Percentiles rank a stretch among this genome's conserved stretches.
Conservation (phyloP, 2,888 invertebrate genomes). For the Drosophila tripunctata region DNA sequence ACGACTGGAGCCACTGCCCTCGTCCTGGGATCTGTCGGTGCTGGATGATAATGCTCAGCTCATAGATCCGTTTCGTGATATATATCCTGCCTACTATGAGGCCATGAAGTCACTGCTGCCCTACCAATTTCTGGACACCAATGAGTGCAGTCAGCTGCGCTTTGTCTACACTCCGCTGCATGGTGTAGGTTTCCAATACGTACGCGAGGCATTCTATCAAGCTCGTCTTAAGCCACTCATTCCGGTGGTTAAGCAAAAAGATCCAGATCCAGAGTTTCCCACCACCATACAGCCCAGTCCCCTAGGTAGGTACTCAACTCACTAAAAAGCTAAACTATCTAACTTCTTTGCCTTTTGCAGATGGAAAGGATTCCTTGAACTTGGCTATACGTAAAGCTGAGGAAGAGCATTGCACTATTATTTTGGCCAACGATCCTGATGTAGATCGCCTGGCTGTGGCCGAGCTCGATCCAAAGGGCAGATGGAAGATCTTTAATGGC, state of each 20-base stretch:
- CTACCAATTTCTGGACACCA: slow-evolving; percentile 85
- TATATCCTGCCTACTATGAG: slow-evolving; percentile 88
- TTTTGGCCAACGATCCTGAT: slow-evolving; percentile 99
- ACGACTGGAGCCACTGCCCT: slow-evolving; percentile 91
- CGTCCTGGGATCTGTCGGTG: slow-evolving; percentile 91
- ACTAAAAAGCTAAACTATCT: background rate
- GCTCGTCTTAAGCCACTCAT: slow-evolving; percentile 88
- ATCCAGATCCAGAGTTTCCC: slow-evolving; percentile 98
- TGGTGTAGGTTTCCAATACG: slow-evolving; percentile 95
- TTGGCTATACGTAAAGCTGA: slow-evolving; percentile 92
- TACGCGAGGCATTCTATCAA: slow-evolving; percentile 90
- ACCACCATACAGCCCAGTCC: slow-evolving; percentile 93
- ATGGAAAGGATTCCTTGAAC: slow-evolving; percentile 91
- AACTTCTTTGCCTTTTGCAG: slow-evolving; percentile 81
- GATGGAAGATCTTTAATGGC: slow-evolving; percentile 89
- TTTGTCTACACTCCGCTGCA: slow-evolving; percentile 99
- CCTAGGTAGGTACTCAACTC: slow-evolving; percentile 85
- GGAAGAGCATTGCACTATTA: slow-evolving; percentile 88
- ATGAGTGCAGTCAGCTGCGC: slow-evolving; percentile 87
- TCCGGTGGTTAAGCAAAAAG: slow-evolving; percentile 88
- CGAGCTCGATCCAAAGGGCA: slow-evolving; percentile 87
- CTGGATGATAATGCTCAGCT: slow-evolving; percentile 86
- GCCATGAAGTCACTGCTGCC: slow-evolving; percentile 86
- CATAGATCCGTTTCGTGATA: slow-evolving; percentile 89
- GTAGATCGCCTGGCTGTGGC: slow-evolving; percentile 98